phyloP scores from a whole-genome alignment of 2,113 vertebrate genomes.

The Brachyistius frenatus region DNA sequence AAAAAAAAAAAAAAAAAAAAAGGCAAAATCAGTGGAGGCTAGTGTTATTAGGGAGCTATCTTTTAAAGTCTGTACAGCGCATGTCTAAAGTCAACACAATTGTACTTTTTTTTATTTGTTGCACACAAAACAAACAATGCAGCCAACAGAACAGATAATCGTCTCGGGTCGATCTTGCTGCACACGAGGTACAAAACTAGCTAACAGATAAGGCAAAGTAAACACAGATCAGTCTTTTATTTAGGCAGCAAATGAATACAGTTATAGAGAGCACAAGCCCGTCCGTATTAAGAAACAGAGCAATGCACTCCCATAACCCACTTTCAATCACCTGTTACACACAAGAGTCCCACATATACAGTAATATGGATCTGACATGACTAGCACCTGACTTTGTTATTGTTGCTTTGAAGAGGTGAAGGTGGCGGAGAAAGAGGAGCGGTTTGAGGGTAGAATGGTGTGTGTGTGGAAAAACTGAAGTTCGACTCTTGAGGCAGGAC shows the following conservation, averaged over 20 bases:
- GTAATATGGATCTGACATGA: constrained; percentile 60
- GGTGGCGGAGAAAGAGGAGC: constrained; percentile 45
- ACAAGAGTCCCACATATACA: constrained; percentile 57
- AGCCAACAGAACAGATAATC: constrained; percentile 43
- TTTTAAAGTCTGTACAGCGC: constrained; percentile 65
- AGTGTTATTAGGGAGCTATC: constrained; percentile 61
- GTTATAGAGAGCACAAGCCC: constrained; percentile 51
- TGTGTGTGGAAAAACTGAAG: constrained; percentile 58
- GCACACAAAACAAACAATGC: constrained; percentile 56
- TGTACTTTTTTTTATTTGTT: constrained; percentile 41
- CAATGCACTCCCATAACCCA: constrained; percentile 33
- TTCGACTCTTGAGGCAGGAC: constrained; percentile 68
- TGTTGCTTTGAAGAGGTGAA: constrained; percentile 56
- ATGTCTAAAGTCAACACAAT: constrained; percentile 45
- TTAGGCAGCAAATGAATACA: constrained; percentile 60
- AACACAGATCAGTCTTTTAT: constrained; percentile 62
- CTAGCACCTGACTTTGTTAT: constrained; percentile 63
- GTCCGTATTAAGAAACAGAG: constrained; percentile 60
- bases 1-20: constrained; percentile 5
- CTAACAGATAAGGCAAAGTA: constrained; percentile 71
- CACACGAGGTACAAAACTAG: constrained; percentile 66
- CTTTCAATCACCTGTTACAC: constrained; percentile 38
- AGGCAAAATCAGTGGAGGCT: constrained; percentile 40
- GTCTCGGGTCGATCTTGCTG: constrained; percentile 50
- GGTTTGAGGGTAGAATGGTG: constrained; percentile 63